Percentiles rank a stretch among this genome's conserved stretches.
Conservation (phyloP, 2,113 vertebrate species). For the Mesitornis unicolor region DNA sequence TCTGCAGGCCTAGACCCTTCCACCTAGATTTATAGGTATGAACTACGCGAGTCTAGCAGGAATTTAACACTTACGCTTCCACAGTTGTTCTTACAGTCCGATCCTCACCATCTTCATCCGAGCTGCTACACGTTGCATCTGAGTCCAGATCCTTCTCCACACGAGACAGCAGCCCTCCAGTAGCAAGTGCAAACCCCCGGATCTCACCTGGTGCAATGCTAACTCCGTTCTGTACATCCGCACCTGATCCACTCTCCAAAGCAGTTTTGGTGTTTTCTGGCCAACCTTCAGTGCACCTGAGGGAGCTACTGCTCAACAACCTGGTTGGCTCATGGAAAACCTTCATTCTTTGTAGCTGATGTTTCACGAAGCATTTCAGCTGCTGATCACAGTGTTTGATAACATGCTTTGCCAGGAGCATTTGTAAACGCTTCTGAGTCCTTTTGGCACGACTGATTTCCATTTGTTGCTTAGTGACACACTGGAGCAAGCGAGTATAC, state of each 20-base stretch:
- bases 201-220: conserved; percentile 69
- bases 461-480: conserved; percentile 77
- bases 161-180: conserved; percentile 76
- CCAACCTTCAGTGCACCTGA: conserved; percentile 59
- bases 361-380: conserved; percentile 79
- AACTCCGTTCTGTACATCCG: conserved; percentile 32
- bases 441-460: conserved; percentile 76
- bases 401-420: conserved; percentile 82
- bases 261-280: neutral
- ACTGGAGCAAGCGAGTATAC: conserved; percentile 70
- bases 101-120: conserved; percentile 83
- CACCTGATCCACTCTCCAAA: conserved; percentile 20
- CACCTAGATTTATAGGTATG: neutral
- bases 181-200: conserved; percentile 72
- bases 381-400: conserved; percentile 81
- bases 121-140: conserved; percentile 91
- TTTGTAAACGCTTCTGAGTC: conserved; percentile 83
- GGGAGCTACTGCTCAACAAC: conserved; percentile 41
- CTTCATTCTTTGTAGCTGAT: conserved; percentile 65
- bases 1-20: neutral
- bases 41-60: conserved; percentile 39
- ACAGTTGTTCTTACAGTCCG: conserved; percentile 54
- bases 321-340: conserved; percentile 44
- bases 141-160: conserved; percentile 87
- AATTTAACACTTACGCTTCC: conserved; percentile 83